A percentile compares a stretch with the other conserved stretches of the same genome.
Evolutionary conservation across 2,797 vertebrate species (phyloP).

Genomic region (Podarcis siculus): DNA sequence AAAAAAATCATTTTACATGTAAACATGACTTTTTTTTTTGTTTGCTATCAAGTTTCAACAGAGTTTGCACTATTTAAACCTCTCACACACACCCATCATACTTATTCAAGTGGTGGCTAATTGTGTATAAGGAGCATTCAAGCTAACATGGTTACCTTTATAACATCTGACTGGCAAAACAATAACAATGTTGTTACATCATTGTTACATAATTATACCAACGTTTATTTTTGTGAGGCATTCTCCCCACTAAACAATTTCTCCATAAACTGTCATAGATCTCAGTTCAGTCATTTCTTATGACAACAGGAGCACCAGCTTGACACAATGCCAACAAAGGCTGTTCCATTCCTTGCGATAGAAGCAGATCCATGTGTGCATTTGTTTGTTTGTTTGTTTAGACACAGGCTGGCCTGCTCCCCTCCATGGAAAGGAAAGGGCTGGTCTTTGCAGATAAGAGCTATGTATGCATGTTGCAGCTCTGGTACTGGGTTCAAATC

Average conservation of each 20-base stretch:
- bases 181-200: background rate
- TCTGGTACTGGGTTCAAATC: background rate
- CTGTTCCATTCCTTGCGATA: background rate
- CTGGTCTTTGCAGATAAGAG: background rate
- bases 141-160: background rate
- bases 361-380: background rate
- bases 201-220: background rate
- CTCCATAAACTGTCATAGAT: background rate
- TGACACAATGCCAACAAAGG: background rate
- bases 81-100: constrained; percentile 10
- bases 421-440: background rate
- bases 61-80: constrained; percentile 49
- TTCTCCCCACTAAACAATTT: background rate
- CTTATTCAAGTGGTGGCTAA: background rate
- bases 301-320: background rate
- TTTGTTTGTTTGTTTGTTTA: background rate
- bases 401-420: background rate
- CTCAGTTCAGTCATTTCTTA: background rate
- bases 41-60: constrained; percentile 61
- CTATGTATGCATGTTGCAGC: background rate
- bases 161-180: constrained; percentile 1
- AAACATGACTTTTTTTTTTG: constrained; percentile 54
- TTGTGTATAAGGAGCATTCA: background rate
- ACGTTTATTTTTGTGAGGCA: background rate
- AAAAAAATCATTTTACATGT: constrained; percentile 72